Evolutionary conservation across 2,797 vertebrate species (phyloP).

Genomic region (Zalophus californianus): DNA sequence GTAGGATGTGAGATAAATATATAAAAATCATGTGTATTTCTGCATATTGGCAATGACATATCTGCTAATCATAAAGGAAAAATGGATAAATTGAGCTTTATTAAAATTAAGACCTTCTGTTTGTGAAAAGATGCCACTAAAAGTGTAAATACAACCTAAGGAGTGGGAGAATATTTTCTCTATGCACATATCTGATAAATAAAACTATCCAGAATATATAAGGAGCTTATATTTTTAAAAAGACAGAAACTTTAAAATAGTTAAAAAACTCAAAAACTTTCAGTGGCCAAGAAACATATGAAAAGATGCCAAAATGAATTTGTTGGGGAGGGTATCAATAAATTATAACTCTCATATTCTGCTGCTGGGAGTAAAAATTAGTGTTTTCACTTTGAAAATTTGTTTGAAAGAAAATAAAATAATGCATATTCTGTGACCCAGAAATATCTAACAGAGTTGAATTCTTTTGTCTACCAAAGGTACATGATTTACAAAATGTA

Average conservation of each 20-base stretch:
- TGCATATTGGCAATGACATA: not conserved
- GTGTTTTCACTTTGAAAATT: not conserved
- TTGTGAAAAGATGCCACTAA: not conserved
- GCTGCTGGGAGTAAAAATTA: not conserved
- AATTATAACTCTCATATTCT: not conserved
- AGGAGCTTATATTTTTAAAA: not conserved
- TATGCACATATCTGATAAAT: not conserved
- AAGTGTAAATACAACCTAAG: not conserved
- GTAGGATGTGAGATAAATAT: not conserved
- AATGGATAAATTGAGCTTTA: not conserved
- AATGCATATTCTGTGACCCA: not conserved
- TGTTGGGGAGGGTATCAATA: not conserved
- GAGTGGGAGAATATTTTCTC: not conserved
- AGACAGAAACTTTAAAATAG: not conserved
- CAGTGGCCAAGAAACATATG: not conserved
- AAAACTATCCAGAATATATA: not conserved
- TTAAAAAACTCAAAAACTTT: not conserved
- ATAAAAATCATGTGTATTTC: not conserved
- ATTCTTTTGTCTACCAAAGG: not conserved
- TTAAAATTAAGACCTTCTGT: not conserved
- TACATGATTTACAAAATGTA: not conserved
- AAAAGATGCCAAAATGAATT: not conserved
- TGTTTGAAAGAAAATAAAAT: not conserved
- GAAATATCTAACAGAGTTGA: not conserved
- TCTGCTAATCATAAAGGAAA: constrained; percentile 7